Conservation (phyloP, 2,113 vertebrate species). For the Columba janthina region DNA sequence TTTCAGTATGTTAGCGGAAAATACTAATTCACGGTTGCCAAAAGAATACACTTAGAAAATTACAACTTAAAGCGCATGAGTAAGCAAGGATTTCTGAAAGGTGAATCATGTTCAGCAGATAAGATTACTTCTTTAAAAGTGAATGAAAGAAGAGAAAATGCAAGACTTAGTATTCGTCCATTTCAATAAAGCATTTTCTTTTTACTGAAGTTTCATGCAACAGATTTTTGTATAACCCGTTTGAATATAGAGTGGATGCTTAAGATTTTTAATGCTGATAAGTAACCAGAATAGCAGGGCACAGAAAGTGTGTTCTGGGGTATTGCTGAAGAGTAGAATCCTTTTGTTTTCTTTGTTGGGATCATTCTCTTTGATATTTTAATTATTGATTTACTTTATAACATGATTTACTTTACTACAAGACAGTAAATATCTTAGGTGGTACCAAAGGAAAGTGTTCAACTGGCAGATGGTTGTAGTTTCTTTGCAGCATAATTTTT, state of each 20-base stretch:
- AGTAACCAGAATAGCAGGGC: background rate
- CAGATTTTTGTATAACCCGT: background rate
- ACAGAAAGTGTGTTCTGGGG: background rate
- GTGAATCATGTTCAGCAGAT: constrained; percentile 2
- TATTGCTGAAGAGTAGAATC: background rate
- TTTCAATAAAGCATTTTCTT: background rate
- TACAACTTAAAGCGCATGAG: background rate
- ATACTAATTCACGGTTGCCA: background rate
- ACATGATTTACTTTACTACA: background rate
- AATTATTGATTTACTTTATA: constrained; percentile 36
- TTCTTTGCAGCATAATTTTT: background rate
- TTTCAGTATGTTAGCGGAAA: background rate
- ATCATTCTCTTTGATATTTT: background rate
- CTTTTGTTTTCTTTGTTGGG: background rate
- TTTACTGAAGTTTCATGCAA: background rate
- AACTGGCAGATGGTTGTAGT: background rate
- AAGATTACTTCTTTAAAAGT: background rate
- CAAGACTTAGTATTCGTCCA: background rate
- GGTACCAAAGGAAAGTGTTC: background rate
- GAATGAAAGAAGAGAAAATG: background rate
- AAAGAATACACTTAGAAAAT: background rate
- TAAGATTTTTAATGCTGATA: background rate
- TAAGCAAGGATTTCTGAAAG: background rate
- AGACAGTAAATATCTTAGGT: constrained; percentile 40
- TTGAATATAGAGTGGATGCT: background rate